Percentiles rank a stretch among this genome's conserved stretches.
Evolutionary conservation across 2,888 invertebrate genomes (phyloP).

Genomic region (Eristalis pertinax): DNA sequence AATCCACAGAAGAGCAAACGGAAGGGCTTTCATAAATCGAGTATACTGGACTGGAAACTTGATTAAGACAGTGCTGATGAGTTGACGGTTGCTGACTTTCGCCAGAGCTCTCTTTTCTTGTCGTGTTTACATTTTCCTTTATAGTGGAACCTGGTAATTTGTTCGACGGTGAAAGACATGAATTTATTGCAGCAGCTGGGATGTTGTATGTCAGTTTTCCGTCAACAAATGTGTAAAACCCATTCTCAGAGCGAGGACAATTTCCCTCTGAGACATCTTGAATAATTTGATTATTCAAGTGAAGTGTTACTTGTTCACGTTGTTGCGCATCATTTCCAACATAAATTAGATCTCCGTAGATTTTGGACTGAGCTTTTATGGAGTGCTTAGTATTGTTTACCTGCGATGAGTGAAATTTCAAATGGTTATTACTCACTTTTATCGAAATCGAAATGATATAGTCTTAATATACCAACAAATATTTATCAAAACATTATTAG

Average conservation of each 20-base stretch:
- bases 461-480: neutral
- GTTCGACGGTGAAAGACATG: conserved; percentile 43
- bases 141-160: conserved; percentile 48
- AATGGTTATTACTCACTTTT: conserved; percentile 38
- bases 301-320: conserved; percentile 73
- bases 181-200: conserved; percentile 67
- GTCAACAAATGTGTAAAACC: conserved; percentile 74
- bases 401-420: conserved; percentile 58
- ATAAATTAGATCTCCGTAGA: conserved; percentile 87
- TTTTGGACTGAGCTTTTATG: conserved; percentile 88
- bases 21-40: conserved; percentile 91
- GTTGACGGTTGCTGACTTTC: conserved; percentile 51
- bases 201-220: conserved; percentile 73
- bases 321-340: conserved; percentile 78
- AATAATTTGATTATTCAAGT: conserved; percentile 61
- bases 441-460: conserved; percentile 27
- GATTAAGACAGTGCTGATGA: conserved; percentile 79
- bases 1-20: conserved; percentile 79
- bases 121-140: conserved; percentile 65
- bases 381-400: conserved; percentile 66
- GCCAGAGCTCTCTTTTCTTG: conserved; percentile 59
- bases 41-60: conserved; percentile 90
- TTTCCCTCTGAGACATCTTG: conserved; percentile 43
- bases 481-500: neutral
- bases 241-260: conserved; percentile 66